Evolutionary conservation across 2,888 invertebrate species (phyloP).

Genomic region (Altica lythri): DNA sequence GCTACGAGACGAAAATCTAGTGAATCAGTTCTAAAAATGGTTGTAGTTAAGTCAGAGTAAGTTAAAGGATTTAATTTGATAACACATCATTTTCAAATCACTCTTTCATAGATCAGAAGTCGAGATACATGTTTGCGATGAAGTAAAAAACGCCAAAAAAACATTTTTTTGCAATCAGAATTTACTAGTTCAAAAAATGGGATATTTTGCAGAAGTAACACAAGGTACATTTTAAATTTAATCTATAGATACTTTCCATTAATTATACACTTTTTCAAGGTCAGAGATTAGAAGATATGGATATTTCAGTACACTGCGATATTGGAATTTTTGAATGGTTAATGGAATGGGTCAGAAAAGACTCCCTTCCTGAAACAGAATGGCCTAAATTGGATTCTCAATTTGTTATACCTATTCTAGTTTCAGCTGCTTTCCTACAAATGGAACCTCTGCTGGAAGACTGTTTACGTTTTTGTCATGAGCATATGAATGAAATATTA

Average conservation of each 20-base stretch:
- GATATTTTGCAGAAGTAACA: constrained; percentile 90
- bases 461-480: constrained; percentile 84
- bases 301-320: constrained; percentile 96
- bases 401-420: constrained; percentile 90
- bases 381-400: constrained; percentile 76
- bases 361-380: constrained; percentile 66
- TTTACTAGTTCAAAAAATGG: constrained; percentile 88
- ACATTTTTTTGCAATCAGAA: constrained; percentile 90
- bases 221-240: constrained; percentile 58
- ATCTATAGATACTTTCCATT: neutral
- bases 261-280: constrained; percentile 33
- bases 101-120: constrained; percentile 69
- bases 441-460: constrained; percentile 90
- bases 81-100: too few relatives aligned
- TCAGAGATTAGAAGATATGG: constrained; percentile 59
- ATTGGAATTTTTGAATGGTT: constrained; percentile 95
- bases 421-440: constrained; percentile 92
- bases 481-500: constrained; percentile 84
- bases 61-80: constrained; percentile 32
- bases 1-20: constrained; percentile 37
- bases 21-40: constrained; percentile 53
- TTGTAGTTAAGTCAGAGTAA: constrained; percentile 59
- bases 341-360: constrained; percentile 92
- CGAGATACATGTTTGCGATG: constrained; percentile 94
- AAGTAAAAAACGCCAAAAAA: constrained; percentile 85